phyloP scores from a whole-genome alignment of 2,888 invertebrate genomes.

The Mythimna albipuncta region DNA sequence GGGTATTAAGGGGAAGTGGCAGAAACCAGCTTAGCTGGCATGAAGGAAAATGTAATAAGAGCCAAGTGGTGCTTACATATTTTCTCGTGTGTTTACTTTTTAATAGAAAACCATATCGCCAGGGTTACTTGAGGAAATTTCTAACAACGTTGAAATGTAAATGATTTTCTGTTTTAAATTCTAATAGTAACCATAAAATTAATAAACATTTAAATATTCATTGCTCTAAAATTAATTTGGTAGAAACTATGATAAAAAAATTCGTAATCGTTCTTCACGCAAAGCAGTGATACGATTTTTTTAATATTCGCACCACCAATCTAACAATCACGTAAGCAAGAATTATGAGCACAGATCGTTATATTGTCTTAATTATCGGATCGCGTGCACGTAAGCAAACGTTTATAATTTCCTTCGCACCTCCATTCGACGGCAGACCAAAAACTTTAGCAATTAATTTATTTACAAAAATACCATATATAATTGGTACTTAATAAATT shows the following conservation, averaged over 20 bases:
- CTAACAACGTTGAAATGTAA: not conserved
- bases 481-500: conserved; percentile 36
- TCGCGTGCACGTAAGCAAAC: conserved; percentile 63
- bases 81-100: conserved; percentile 17
- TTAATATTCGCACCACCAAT: conserved; percentile 4
- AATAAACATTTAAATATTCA: no score
- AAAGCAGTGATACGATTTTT: not conserved
- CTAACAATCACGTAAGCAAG: conserved; percentile 38
- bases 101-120: not conserved
- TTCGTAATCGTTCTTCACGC: not conserved
- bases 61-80: conserved; percentile 31
- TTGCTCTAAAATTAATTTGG: no score
- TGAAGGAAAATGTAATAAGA: conserved; percentile 39
- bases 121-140: not conserved
- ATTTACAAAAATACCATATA: conserved; percentile 52
- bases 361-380: conserved; percentile 66
- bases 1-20: conserved; percentile 62
- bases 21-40: conserved; percentile 14
- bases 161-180: no score
- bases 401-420: conserved; percentile 61
- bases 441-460: conserved; percentile 51
- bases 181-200: no score
- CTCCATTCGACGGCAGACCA: conserved; percentile 39
- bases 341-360: conserved; percentile 56
- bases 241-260: not conserved